Percentiles rank a stretch among this genome's conserved stretches.
Evolutionary conservation across 2,888 invertebrate genomes (phyloP).

Genomic region (Euclidia mi): DNA sequence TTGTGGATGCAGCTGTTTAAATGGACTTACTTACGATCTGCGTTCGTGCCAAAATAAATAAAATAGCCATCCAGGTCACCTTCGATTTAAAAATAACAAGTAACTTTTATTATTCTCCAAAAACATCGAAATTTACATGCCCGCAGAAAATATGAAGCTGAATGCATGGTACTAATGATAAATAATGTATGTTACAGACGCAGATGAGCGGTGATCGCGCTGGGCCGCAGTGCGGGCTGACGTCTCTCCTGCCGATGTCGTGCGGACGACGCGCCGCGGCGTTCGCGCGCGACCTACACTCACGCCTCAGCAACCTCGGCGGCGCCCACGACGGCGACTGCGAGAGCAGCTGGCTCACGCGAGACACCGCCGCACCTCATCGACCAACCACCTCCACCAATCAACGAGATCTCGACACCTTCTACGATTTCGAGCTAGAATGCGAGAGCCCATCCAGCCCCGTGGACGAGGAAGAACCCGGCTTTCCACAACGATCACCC

Average conservation of each 20-base stretch:
- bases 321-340: constrained; percentile 85
- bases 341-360: constrained; percentile 81
- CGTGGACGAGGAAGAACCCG: constrained; percentile 88
- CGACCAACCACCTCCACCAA: constrained; percentile 65
- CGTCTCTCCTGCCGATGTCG: constrained; percentile 93
- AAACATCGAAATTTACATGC: constrained; percentile 6
- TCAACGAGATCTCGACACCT: constrained; percentile 88
- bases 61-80: constrained; percentile 49
- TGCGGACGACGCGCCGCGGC: constrained; percentile 95
- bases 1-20: constrained; percentile 36
- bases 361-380: constrained; percentile 62
- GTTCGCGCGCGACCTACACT: constrained; percentile 94
- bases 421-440: constrained; percentile 91
- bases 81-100: constrained; percentile 40
- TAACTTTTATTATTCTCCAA: constrained; percentile 7
- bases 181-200: constrained; percentile 78
- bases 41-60: constrained; percentile 49
- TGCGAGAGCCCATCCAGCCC: constrained; percentile 93
- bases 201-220: constrained; percentile 89
- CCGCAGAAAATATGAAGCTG: background rate
- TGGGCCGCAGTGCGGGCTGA: constrained; percentile 91
- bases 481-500: constrained; percentile 88
- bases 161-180: constrained; percentile 7
- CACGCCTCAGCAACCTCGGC: constrained; percentile 93
- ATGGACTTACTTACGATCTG: constrained; percentile 26